Conservation (phyloP, 1,140 invertebrate species). For the Prorops nasuta region DNA sequence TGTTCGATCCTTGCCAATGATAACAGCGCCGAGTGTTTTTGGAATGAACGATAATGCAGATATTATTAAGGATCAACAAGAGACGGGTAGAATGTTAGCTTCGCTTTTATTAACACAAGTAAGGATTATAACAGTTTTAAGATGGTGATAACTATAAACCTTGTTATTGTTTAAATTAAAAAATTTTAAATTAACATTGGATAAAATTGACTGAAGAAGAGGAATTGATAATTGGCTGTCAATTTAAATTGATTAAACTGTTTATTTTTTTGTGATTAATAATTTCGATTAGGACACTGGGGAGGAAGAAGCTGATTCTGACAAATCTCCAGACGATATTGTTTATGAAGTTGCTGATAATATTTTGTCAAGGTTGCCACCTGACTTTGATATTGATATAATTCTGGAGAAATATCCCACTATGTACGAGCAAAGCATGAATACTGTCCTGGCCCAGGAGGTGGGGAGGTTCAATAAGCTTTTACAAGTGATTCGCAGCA, state of each 20-base stretch:
- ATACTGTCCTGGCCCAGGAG: constrained; percentile 93
- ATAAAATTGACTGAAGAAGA: too few species aligned
- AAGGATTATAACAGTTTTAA: constrained; percentile 15
- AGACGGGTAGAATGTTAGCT: constrained; percentile 74
- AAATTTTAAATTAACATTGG: too few species aligned
- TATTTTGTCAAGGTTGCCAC: constrained; percentile 73
- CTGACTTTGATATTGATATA: constrained; percentile 69
- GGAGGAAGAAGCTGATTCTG: constrained; percentile 45
- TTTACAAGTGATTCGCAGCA: constrained; percentile 70
- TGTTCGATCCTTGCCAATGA: constrained; percentile 73
- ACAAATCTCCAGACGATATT: constrained; percentile 66
- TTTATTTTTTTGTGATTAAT: background rate
- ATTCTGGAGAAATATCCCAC: constrained; percentile 76
- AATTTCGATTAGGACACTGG: constrained; percentile 44
- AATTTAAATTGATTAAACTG: constrained; percentile 7
- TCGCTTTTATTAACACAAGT: constrained; percentile 86
- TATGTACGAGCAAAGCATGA: constrained; percentile 83
- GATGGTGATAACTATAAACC: too few species aligned
- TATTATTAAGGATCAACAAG: constrained; percentile 88
- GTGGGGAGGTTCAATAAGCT: constrained; percentile 88
- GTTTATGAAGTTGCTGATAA: constrained; percentile 72
- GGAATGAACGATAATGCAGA: constrained; percentile 92
- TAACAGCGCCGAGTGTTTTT: constrained; percentile 80
- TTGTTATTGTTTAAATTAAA: too few species aligned
- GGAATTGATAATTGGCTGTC: background rate